Evolutionary conservation across 2,888 invertebrate species (phyloP), one percentile per base, ranked within the genome.

Genomic region (Gnatocerus cornutus): DNA sequence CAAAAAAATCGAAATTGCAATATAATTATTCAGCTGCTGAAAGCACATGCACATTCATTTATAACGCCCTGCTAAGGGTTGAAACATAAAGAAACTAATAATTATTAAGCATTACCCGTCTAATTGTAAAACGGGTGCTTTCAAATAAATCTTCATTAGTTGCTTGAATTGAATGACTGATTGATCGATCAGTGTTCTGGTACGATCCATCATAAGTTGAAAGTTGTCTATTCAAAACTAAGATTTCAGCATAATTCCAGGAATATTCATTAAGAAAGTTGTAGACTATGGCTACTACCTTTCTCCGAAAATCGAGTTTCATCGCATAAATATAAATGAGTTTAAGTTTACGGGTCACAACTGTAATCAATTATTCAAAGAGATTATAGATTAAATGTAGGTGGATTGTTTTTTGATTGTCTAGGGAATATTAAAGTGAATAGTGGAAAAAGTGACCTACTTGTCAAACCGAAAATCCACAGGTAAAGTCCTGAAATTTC

Each of bases 141-240:
- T 27, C 41, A 43, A 63, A 63, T 63, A 63, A 63, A 63, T 63
- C 53, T 53, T 53, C 53, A 63, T 63, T 63, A 63, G 41, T 13
- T 14, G 53, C 21, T 7, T 53, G 62, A 48, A 62, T 46, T 46
- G 16, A 9, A 37, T 37, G 27, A 12, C 41, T 53, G 63, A 63
- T 53, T 63, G 63, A 63, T 63, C 33, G 63, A 63, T 63, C 41
- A 63, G 29, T 45, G 21, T 41, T 52, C 30, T 10, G n/a, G 13
- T 5, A 16, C 63, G 27, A 63, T 63, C 63, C 14, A 63, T 63
- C 63, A 63, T 37, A 45, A 33, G 33, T 8, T 29, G 58, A 61
- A 61, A 62, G 39, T 62, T 39, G n/a, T 41, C 41, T 50, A 50
- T 52, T 62, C 62, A 53, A 53, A 58, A 55, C 64, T 53, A 27